These are phyloP conservation scores for Conus canariensis DNA, from an alignment of 2,888 invertebrate genomes.

Conservation along the genomic window DNA sequence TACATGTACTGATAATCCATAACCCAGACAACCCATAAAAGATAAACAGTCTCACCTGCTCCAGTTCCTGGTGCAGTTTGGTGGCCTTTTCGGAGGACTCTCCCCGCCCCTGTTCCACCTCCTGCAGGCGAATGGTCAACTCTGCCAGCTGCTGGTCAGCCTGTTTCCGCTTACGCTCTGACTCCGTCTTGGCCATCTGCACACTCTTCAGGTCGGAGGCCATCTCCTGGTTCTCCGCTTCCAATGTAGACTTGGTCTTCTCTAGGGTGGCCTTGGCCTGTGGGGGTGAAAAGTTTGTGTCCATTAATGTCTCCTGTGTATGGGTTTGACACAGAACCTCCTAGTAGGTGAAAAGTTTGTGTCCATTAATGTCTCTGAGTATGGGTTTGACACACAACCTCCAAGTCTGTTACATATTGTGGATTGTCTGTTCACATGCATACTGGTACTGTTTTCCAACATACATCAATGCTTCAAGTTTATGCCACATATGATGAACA, in stretches of 20 bases:
- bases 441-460: too few species aligned
- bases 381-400: neutral
- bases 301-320: neutral
- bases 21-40: too few species aligned
- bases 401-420: too few species aligned
- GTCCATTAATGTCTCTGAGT: neutral
- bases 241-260: constrained; percentile 91
- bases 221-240: constrained; percentile 96
- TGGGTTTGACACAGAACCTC: neutral
- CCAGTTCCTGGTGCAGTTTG: constrained; percentile 90
- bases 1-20: too few species aligned
- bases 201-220: constrained; percentile 92
- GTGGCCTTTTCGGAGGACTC: constrained; percentile 91
- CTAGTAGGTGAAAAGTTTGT: neutral
- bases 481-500: too few species aligned
- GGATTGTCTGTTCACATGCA: too few species aligned
- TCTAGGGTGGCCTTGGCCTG: constrained; percentile 89
- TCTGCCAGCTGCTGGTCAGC: constrained; percentile 88
- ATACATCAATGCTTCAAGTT: too few species aligned
- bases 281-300: neutral
- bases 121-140: constrained; percentile 83
- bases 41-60: constrained; percentile 80
- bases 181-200: constrained; percentile 91
- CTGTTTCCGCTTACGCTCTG: constrained; percentile 96
- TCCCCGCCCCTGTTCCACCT: constrained; percentile 81